Evolutionary conservation across 2,113 vertebrate genomes (phyloP).

Genomic region (Carassius carassius): DNA sequence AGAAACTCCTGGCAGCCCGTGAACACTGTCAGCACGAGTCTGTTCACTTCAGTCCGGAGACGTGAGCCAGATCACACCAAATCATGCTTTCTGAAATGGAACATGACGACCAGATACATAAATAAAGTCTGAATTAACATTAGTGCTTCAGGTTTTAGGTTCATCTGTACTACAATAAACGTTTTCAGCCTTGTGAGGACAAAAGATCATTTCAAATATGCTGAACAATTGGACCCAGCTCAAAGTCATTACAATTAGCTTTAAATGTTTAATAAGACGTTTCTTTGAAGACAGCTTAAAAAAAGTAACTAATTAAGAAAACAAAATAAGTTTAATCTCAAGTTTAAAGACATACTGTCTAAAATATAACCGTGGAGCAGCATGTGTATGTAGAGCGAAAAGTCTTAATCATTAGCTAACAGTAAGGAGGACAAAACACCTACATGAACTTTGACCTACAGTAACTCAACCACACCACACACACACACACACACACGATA

Average conservation of each 20-base stretch:
- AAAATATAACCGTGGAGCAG: background rate
- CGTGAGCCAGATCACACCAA: background rate
- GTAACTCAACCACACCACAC: conserved; percentile 21
- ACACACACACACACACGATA: background rate
- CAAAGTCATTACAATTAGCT: background rate
- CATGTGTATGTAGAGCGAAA: background rate
- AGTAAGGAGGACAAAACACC: background rate
- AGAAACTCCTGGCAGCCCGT: conserved; percentile 58
- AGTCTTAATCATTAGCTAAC: conserved; percentile 52
- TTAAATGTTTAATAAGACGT: background rate
- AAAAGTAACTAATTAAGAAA: too few relatives aligned
- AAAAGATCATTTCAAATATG: background rate
- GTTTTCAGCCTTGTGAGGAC: background rate
- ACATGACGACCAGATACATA: background rate
- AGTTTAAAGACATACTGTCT: background rate
- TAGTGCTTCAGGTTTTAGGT: background rate
- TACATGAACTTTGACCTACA: conserved; percentile 24
- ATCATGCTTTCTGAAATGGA: background rate
- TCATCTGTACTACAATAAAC: background rate
- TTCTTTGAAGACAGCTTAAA: too few relatives aligned
- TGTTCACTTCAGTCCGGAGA: background rate
- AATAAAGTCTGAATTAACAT: background rate
- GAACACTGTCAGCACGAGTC: conserved; percentile 7
- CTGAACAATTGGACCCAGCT: background rate
- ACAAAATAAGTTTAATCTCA: too few relatives aligned